Percentiles rank a stretch among this genome's conserved stretches.
Conservation (phyloP, 2,888 invertebrate genomes). For the Desoria tigrina region DNA sequence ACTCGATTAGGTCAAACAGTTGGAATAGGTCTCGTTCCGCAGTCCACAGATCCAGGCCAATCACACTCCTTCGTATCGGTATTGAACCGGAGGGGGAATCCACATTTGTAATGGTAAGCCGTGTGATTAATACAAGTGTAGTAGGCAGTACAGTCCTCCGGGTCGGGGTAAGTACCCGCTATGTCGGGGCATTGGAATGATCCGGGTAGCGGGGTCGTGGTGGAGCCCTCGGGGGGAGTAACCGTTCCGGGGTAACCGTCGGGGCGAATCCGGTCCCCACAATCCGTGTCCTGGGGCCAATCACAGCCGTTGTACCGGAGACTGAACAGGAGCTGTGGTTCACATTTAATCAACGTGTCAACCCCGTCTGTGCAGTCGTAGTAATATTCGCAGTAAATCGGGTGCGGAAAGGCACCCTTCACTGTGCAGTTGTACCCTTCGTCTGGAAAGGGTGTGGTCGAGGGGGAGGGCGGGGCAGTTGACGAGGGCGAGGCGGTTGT, state of each 20-base stretch:
- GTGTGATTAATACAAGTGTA: constrained; percentile 25
- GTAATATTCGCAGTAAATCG: constrained; percentile 26
- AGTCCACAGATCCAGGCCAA: constrained; percentile 19
- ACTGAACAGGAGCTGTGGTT: constrained; percentile 17
- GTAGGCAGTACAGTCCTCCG: constrained; percentile 24
- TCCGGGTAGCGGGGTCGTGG: constrained; percentile 15
- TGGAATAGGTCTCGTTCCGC: constrained; percentile 22
- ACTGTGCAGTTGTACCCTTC: constrained; percentile 13
- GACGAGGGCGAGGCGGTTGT: no score
- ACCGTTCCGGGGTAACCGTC: constrained; percentile 22
- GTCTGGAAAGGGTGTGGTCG: constrained; percentile 11
- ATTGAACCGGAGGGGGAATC: constrained; percentile 22
- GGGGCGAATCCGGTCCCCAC: constrained; percentile 23
- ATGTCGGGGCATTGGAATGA: constrained; percentile 17
- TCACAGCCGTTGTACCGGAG: constrained; percentile 29
- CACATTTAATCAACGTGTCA: constrained; percentile 5
- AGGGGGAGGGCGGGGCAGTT: no score
- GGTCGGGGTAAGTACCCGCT: constrained; percentile 25
- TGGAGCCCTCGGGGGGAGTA: constrained; percentile 6
- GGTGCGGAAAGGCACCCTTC: constrained; percentile 22
- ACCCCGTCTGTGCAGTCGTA: constrained; percentile 19
- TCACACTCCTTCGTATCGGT: constrained; percentile 14
- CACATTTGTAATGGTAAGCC: constrained; percentile 24
- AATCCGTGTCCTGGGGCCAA: constrained; percentile 27
- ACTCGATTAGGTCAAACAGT: no score